These are phyloP conservation scores for Pachyuromys duprasi DNA, from an alignment of 2,797 vertebrate species.

Conservation along the genomic window DNA sequence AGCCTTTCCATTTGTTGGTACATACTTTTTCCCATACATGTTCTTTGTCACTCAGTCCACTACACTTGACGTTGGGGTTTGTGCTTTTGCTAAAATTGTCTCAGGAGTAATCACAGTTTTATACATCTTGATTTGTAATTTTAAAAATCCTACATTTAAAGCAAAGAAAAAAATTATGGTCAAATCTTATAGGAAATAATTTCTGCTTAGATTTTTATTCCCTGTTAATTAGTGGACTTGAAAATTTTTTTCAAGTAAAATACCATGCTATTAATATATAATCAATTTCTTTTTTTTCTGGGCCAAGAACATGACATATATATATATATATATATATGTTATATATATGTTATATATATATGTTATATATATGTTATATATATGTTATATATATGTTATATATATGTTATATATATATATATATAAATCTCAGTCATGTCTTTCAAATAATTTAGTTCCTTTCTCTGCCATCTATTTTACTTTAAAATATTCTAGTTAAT, in stretches of 20 bases:
- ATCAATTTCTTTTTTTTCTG: constrained; percentile 24
- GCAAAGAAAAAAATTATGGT: neutral
- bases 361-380: too few relatives aligned
- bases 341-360: too few relatives aligned
- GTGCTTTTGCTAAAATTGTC: neutral
- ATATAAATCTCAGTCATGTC: neutral
- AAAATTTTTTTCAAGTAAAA: neutral
- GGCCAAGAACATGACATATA: neutral
- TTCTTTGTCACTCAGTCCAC: neutral
- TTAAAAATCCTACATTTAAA: constrained; percentile 36
- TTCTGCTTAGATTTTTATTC: neutral
- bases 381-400: too few relatives aligned
- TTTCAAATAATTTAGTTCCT: constrained; percentile 8
- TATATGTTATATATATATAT: too few relatives aligned
- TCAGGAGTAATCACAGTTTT: neutral
- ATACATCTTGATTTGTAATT: constrained; percentile 41
- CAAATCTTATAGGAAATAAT: constrained; percentile 3
- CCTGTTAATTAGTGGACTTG: neutral
- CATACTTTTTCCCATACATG: neutral
- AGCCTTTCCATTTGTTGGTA: neutral
- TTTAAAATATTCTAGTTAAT: neutral
- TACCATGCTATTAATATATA: neutral
- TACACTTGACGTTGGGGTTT: neutral
- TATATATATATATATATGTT: neutral
- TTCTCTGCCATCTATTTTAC: neutral